A percentile compares a stretch with the other conserved stretches of the same genome.
These are phyloP conservation scores for Drosophila littoralis DNA, from an alignment of 1,140 invertebrate genomes.

Conservation along the genomic window DNA sequence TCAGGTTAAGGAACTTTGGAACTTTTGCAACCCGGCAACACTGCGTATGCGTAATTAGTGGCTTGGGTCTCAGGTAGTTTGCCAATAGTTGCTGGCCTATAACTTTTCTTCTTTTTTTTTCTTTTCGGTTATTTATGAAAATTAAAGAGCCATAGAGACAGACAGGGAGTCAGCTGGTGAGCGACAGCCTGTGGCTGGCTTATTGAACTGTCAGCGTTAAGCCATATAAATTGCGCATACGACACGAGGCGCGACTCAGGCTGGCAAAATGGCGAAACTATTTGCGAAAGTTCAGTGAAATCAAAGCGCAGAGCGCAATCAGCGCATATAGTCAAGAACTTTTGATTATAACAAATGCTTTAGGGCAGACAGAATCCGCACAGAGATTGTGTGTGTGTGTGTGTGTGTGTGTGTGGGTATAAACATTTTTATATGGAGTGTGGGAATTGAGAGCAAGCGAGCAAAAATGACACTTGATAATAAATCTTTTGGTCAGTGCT, in stretches of 20 bases:
- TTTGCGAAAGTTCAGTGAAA: constrained; percentile 69
- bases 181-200: constrained; percentile 35
- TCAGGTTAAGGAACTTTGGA: constrained; percentile 72
- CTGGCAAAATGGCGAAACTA: constrained; percentile 62
- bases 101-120: constrained; percentile 35
- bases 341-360: constrained; percentile 82
- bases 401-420: not conserved
- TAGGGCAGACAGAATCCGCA: constrained; percentile 34
- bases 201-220: constrained; percentile 82
- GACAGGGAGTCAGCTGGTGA: not conserved
- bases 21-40: constrained; percentile 59
- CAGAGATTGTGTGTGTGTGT: not conserved
- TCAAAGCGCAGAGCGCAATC: constrained; percentile 60
- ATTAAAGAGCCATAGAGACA: constrained; percentile 58
- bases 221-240: constrained; percentile 76
- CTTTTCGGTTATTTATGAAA: constrained; percentile 71
- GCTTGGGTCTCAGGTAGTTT: constrained; percentile 56
- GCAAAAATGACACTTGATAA: constrained; percentile 69
- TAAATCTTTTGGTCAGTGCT: constrained; percentile 73
- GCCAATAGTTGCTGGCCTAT: constrained; percentile 51
- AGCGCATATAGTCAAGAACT: constrained; percentile 64
- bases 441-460: constrained; percentile 6
- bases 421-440: not conserved
- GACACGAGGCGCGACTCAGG: constrained; percentile 19
- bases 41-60: constrained; percentile 80